These are phyloP conservation scores for Cygnus atratus DNA, from an alignment of 2,113 vertebrate species.

Conservation along the genomic window DNA sequence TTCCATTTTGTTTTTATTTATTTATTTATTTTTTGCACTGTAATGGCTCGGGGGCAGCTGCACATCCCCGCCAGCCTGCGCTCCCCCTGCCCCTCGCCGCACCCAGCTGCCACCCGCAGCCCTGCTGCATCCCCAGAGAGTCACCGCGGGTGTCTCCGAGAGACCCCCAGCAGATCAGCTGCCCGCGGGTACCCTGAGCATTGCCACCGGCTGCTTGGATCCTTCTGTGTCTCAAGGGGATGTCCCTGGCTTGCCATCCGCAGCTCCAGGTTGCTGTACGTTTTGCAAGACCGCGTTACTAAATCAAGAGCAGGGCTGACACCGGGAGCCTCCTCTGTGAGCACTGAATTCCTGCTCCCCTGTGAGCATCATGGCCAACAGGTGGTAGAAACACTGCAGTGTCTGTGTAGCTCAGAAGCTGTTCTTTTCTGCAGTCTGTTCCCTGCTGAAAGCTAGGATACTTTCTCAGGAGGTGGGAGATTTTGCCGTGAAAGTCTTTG, in stretches of 20 bases:
- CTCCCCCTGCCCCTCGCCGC: no score
- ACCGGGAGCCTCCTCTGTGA: neutral
- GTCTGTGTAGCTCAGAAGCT: neutral
- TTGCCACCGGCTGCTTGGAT: neutral
- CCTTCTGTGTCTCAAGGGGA: no score
- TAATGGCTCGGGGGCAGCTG: no score
- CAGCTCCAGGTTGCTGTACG: neutral
- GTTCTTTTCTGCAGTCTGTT: neutral
- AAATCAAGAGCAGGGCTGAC: neutral
- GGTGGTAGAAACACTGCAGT: neutral
- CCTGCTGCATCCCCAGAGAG: neutral
- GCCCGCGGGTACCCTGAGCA: neutral
- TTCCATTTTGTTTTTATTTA: no score
- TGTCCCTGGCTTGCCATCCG: neutral
- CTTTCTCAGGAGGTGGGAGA: neutral
- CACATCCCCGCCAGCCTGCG: no score
- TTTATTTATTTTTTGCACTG: no score
- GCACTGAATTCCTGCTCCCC: neutral
- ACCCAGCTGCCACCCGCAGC: neutral
- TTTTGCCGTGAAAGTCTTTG: neutral
- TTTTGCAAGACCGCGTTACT: neutral
- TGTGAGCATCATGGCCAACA: neutral
- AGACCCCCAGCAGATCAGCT: neutral
- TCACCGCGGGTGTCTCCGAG: neutral
- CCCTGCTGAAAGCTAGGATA: neutral